Percentiles rank a stretch among this genome's conserved stretches.
Evolutionary conservation across 2,797 vertebrate species (phyloP).

Genomic region (Crotalus adamanteus): DNA sequence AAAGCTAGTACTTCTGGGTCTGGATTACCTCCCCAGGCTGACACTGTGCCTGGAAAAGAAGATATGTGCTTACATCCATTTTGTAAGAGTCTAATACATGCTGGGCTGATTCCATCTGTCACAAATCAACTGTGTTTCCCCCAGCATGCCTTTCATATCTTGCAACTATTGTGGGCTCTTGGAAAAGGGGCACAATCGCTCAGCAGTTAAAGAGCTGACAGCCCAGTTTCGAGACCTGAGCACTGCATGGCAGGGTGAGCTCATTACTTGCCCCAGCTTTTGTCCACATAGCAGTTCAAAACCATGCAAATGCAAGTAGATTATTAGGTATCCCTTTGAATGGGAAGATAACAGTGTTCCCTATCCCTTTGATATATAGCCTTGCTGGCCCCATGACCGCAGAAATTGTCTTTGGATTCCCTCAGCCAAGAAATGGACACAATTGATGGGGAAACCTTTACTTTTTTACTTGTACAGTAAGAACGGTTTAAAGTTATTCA

Average conservation of each 20-base stretch:
- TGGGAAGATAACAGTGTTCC: too few species aligned
- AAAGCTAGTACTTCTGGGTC: not conserved
- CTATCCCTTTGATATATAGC: too few species aligned
- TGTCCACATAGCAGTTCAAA: too few species aligned
- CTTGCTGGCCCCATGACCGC: too few species aligned
- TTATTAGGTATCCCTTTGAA: too few species aligned
- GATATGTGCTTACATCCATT: not conserved
- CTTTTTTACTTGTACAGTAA: not conserved
- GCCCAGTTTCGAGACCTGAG: too few species aligned
- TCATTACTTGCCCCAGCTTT: too few species aligned
- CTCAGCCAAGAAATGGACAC: too few species aligned
- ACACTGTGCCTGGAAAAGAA: not conserved
- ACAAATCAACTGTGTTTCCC: not conserved
- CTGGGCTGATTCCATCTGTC: not conserved
- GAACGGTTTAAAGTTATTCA: not conserved
- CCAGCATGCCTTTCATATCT: not conserved
- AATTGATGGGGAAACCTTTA: not conserved
- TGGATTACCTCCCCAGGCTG: not conserved
- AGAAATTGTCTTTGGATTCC: too few species aligned
- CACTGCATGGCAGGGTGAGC: too few species aligned
- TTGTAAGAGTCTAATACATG: not conserved
- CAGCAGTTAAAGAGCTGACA: too few species aligned
- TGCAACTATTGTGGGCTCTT: not conserved
- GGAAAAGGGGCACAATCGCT: not conserved
- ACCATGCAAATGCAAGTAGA: too few species aligned